phyloP scores from a whole-genome alignment of 2,888 invertebrate species.

The Hanleya hanleyi region DNA sequence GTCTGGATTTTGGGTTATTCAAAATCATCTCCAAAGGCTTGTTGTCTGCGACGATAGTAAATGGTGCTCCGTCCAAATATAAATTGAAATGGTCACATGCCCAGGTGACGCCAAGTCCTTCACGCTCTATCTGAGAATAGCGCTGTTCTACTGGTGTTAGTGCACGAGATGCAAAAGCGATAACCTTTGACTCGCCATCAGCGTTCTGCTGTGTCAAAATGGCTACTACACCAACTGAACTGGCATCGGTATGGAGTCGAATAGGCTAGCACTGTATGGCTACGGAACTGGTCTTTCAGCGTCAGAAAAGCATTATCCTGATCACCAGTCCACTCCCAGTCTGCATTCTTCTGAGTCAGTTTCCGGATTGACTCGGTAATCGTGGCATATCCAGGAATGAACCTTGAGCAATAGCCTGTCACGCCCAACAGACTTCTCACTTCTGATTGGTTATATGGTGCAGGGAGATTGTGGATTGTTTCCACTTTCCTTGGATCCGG shows the following conservation, averaged over 20 bases:
- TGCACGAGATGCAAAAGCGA: slow-evolving; percentile 6
- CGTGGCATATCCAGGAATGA: slow-evolving; percentile 21
- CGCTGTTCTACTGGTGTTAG: slow-evolving; percentile 16
- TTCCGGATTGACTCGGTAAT: slow-evolving; percentile 17
- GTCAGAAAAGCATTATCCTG: slow-evolving; percentile 4
- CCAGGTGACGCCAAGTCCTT: slow-evolving; percentile 34
- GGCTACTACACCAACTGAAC: slow-evolving; percentile 28
- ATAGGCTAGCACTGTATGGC: slow-evolving; percentile 24
- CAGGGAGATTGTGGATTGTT: slow-evolving; percentile 2
- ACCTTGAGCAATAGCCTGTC: slow-evolving; percentile 10
- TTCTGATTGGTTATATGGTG: slow-evolving; percentile 6
- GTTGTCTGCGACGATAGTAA: not conserved
- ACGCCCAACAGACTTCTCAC: slow-evolving; percentile 25
- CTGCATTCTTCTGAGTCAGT: slow-evolving; percentile 7
- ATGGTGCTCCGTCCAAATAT: slow-evolving; percentile 29
- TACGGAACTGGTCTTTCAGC: slow-evolving; percentile 4
- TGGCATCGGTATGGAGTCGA: slow-evolving; percentile 23
- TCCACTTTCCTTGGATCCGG: slow-evolving; percentile 12
- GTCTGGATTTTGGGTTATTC: not conserved
- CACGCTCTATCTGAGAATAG: slow-evolving; percentile 32
- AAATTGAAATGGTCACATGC: slow-evolving; percentile 36
- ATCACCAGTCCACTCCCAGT: slow-evolving; percentile 10
- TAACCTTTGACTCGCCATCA: not conserved
- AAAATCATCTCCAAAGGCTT: slow-evolving; percentile 25
- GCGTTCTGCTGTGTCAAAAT: slow-evolving; percentile 17